Evolutionary conservation across 1,140 invertebrate species (phyloP), one percentile per base, ranked within the genome.

Genomic region (Hypothenemus hampei): DNA sequence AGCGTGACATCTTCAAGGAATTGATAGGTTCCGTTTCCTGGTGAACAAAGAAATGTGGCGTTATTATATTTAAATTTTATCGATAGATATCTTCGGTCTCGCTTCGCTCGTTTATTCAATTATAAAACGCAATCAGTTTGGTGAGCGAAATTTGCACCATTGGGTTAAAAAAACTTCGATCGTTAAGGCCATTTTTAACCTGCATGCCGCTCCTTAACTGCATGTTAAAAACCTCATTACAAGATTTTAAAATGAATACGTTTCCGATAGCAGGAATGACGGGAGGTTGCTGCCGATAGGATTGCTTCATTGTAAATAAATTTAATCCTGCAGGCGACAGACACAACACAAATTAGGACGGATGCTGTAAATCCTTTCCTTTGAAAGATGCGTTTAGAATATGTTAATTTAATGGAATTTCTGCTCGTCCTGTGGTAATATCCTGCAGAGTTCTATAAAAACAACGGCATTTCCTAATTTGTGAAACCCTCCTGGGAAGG

Each of bases 171-270:
- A 54, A 46, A 54, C 41, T 23, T 44, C n/a, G 19, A 45, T 48
- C 11, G 33, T 46, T 35, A 10, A 36, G 15, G 5, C 31, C 19
- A 48, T 49, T 49, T 49, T 49, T 39, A 36, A 51, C 48, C 48
- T 41, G 48, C 48, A 51, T 41, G 48, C 15, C 19, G 8, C 11
- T 33, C 18, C n/a, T 48, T 22, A 48, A 36, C 11, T 36, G 33
- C 39, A 41, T 29, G 41, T 29, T 19, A 15, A 37, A 35, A 22
- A 41, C 46, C 43, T 46, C 44, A 44, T 44, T 46, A 21, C 29
- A 37, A 43, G 50, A 62, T 61, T 65, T 69, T 70, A 69, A 69
- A 70, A 69, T 69, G 66, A 69, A 71, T 69, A 71, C 68, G 69
- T 69, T 66, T 68, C 65, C 59, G 39, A n/a, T n/a, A n/a, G n/a